A percentile compares a stretch with the other conserved stretches of the same genome.
Conservation (phyloP, 2,888 invertebrate genomes). For the Mesochorus sp. region DNA sequence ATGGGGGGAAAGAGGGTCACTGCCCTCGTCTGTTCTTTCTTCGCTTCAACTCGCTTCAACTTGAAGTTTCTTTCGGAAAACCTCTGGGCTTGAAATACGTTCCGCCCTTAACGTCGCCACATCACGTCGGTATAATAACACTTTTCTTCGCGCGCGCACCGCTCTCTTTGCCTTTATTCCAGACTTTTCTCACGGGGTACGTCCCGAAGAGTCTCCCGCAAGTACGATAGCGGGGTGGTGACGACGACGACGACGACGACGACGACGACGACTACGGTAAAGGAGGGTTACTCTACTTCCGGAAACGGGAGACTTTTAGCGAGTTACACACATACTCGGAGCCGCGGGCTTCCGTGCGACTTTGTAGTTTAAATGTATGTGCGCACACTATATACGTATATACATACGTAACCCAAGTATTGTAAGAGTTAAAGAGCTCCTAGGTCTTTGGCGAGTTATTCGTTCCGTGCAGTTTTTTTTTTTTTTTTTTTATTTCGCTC, state of each 20-base stretch:
- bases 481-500: slow-evolving; percentile 29
- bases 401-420: neutral
- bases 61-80: neutral
- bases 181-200: slow-evolving; percentile 21
- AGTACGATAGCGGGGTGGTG: neutral
- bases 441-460: slow-evolving; percentile 35
- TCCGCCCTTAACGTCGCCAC: slow-evolving; percentile 22
- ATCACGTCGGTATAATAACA: slow-evolving; percentile 57
- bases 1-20: slow-evolving; percentile 14
- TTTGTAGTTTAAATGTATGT: slow-evolving; percentile 21
- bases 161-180: slow-evolving; percentile 10
- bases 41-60: too few relatives aligned
- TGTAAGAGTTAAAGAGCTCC: slow-evolving; percentile 33
- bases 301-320: slow-evolving; percentile 49
- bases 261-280: too few relatives aligned
- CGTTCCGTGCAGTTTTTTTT: slow-evolving; percentile 21
- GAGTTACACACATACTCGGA: slow-evolving; percentile 45
- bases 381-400: neutral
- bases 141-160: slow-evolving; percentile 59
- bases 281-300: slow-evolving; percentile 22
- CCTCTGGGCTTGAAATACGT: neutral
- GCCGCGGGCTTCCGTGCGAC: slow-evolving; percentile 2
- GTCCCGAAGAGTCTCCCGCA: slow-evolving; percentile 3
- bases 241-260: neutral
- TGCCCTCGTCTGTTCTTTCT: neutral